Base-by-base conservation (phyloP, 2,888 invertebrate species). In the Agrotis ipsilon region DNA sequence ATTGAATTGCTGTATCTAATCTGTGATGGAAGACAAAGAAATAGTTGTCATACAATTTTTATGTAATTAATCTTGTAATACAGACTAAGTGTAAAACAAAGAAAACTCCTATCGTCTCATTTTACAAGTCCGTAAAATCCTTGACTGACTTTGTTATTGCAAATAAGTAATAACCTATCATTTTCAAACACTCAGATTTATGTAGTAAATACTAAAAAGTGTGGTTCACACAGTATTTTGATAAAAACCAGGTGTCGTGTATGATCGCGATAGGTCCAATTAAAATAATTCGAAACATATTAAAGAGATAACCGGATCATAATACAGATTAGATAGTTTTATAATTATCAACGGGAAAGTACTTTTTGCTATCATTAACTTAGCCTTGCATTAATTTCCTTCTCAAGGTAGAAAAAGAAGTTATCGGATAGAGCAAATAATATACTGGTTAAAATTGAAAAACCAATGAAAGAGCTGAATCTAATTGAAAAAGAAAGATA, bases 241-340 rank as follows among this genome's bases (percentile, higher is more conserved):
- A 60, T 48, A 52, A 11, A 14, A 16, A 45, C 45, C 58, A 46
- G 9, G 18, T 59, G 21, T 52, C 77, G 81, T 79, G 83, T 16
- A 2, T 21, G 32, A 55, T 21, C 24, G 27, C 32, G 52, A 81
- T 83, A 75, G 72, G 81, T 70, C 24, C 16, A 72, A 61, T 68
- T 68, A 27, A 4, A 66, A 60, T 72, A 63, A 55, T 64, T 61
- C 39, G 39, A 27, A 21, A 7, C 9, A 16, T 14, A n/a, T 21
- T 39, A 63, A n/a, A 5, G 21, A 21, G 66, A 68, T 80, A 61
- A 48, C 24, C 43, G 11, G 7, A 49, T 52, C 54, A 5, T 58
- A 13, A 65, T 21, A 11, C 2, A 6, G 73, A 80, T 77, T 18
- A 80, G 57, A 77, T 78, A 43, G 57, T 70, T 78, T 46, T 49